Base-by-base conservation (phyloP, 2,797 vertebrate species). In the Acropternis orthonyx region DNA sequence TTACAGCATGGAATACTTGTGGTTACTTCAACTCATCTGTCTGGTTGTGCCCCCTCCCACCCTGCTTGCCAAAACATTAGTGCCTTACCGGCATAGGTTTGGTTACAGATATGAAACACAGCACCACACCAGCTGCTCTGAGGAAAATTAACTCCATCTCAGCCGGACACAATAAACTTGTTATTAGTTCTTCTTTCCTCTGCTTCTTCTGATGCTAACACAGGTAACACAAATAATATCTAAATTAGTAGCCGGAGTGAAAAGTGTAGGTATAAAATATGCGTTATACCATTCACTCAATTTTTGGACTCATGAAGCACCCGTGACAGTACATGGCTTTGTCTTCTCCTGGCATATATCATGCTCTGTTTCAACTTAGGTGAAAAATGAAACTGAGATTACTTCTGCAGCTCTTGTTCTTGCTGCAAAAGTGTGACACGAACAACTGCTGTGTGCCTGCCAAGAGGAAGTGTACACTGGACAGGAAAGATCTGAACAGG, bases 311-410 rank as follows among this genome's bases (percentile, higher is more conserved):
- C 11, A 14, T 37, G 46, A 73, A 46, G 32, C 15, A 8, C 14
- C 19, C 5, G 1, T 52, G 43, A 22, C 27, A 14, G 12, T 62
- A 51, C n/a, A 3, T 30, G 44, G 32, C 32, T 14, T 0, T 54
- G 27, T 56, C 30, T 75, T 66, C 18, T 79, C 41, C 51, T 63
- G 36, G 7, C 13, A 7, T 48, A 7, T 6, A 2, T 37, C 11
- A 6, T 56, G 24, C 13, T 67, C 30, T 68, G 37, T 74, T 65
- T 51, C 46, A 34, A 5, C 12, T 32, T 59, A 46, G 41, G 18
- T 62, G 51, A 30, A 49, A 65, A 79, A 12, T 52, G 26, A 73
- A 18, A 6, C 32, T 84, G 24, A n/a, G 14, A 18, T 92, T 74
- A 39, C 13, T 88, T 73, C 28, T 69, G 49, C 17, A 55, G 43